A percentile compares a stretch with the other conserved stretches of the same genome.
These are phyloP conservation scores for Anabacerthia variegaticeps DNA, from an alignment of 2,797 vertebrate species.

Conservation along the genomic window DNA sequence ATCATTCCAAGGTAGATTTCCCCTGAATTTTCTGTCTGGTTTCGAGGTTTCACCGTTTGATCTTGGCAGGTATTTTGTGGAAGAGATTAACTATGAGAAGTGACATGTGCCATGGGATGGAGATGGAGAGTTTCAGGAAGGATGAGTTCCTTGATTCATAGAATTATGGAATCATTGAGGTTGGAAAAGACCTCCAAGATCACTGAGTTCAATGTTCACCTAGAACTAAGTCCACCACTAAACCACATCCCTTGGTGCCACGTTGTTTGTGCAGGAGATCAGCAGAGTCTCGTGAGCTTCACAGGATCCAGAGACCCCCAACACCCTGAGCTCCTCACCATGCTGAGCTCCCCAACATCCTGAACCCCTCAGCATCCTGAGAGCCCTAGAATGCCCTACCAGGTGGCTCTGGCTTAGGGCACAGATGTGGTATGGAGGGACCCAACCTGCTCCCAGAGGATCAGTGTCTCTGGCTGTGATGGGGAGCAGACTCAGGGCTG, in stretches of 20 bases:
- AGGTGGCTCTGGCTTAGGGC: neutral
- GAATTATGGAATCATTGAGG: neutral
- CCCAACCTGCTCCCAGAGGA: neutral
- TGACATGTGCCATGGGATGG: accelerated
- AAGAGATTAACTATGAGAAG: neutral
- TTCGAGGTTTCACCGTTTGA: neutral
- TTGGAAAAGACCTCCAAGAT: neutral
- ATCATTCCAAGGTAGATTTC: neutral
- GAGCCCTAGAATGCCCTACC: no score
- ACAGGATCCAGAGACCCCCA: neutral
- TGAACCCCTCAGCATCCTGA: neutral
- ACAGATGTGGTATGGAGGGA: accelerated
- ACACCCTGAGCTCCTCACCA: neutral
- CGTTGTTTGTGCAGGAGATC: neutral
- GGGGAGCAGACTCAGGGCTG: neutral
- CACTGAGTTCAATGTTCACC: accelerated
- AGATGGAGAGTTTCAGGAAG: neutral
- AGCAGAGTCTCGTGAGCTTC: neutral
- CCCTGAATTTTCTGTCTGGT: neutral
- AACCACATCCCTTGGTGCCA: neutral
- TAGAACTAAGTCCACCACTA: neutral
- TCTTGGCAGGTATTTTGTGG: neutral
- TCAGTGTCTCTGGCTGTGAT: neutral
- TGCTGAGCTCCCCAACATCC: neutral
- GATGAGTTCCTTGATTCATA: neutral